Conservation (phyloP, 1,140 invertebrate species). For the Alviniconcha marisindica region DNA sequence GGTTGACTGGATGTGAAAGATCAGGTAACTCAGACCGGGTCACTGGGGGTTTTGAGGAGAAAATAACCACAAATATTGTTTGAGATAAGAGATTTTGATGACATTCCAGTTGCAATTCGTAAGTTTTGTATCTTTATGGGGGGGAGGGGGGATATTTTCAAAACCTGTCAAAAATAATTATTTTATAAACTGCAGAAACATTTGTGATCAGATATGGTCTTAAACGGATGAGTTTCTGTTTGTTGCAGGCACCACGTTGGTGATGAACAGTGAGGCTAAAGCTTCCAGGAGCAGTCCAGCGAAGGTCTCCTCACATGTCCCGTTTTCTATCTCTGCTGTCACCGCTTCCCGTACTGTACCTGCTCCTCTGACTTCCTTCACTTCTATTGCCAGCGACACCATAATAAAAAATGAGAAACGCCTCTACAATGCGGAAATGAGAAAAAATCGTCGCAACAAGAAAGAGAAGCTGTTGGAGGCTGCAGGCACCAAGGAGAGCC, state of each 20-base stretch:
- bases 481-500: conserved; percentile 1
- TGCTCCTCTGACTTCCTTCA: background rate
- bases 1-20: too few relatives aligned
- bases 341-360: background rate
- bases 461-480: conserved; percentile 25
- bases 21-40: too few relatives aligned
- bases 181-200: too few relatives aligned
- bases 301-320: background rate
- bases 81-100: too few relatives aligned
- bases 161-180: too few relatives aligned
- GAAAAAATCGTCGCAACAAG: conserved; percentile 29
- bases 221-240: too few relatives aligned
- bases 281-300: conserved; percentile 2
- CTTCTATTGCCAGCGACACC: background rate
- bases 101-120: too few relatives aligned
- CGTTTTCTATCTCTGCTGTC: background rate
- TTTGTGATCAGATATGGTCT: too few relatives aligned
- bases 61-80: too few relatives aligned
- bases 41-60: too few relatives aligned
- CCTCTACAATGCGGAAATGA: conserved; percentile 10
- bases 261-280: conserved; percentile 57
- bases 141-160: too few relatives aligned
- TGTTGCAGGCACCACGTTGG: conserved; percentile 58
- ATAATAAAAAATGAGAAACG: conserved; percentile 8
- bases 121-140: too few relatives aligned